A percentile compares a stretch with the other conserved stretches of the same genome.
Conservation (phyloP, 2,113 vertebrate genomes). For the Poeciliopsis prolifica region DNA sequence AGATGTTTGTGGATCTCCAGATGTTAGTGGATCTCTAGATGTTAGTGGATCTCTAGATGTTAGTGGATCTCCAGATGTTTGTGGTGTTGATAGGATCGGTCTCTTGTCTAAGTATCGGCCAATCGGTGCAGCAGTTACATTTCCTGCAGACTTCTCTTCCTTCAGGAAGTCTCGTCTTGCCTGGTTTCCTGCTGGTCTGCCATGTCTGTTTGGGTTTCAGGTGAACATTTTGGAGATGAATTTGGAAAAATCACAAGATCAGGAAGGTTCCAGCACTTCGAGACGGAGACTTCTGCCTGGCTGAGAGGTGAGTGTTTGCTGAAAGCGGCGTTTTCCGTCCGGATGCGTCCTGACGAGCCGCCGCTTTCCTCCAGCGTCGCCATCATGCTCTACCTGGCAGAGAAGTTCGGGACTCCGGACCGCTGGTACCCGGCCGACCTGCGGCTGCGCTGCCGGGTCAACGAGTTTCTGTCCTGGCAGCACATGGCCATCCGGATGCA, state of each 20-base stretch:
- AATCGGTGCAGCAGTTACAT: no score
- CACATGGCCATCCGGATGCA: conserved; percentile 65
- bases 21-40: no score
- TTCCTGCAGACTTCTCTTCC: no score
- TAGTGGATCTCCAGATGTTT: no score
- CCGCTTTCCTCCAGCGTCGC: conserved; percentile 64
- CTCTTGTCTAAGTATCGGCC: no score
- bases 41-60: no score
- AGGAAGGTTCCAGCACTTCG: conserved; percentile 59
- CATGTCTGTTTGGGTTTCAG: conserved; percentile 25
- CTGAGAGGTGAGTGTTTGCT: conserved; percentile 54
- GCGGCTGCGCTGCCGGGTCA: conserved; percentile 73
- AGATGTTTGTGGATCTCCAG: no score
- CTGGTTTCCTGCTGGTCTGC: background rate
- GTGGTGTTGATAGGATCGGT: no score
- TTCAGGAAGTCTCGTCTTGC: no score
- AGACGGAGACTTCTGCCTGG: conserved; percentile 69
- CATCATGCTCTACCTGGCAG: conserved; percentile 81
- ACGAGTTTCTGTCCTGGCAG: conserved; percentile 86
- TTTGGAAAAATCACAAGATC: conserved; percentile 61
- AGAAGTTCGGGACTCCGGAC: conserved; percentile 81
- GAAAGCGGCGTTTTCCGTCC: no score
- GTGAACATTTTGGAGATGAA: conserved; percentile 59
- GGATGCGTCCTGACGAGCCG: background rate
- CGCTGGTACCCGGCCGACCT: conserved; percentile 86